Percentiles rank a stretch among this genome's conserved stretches.
phyloP scores from a whole-genome alignment of 2,888 invertebrate genomes.

The Oscheius sp. region DNA sequence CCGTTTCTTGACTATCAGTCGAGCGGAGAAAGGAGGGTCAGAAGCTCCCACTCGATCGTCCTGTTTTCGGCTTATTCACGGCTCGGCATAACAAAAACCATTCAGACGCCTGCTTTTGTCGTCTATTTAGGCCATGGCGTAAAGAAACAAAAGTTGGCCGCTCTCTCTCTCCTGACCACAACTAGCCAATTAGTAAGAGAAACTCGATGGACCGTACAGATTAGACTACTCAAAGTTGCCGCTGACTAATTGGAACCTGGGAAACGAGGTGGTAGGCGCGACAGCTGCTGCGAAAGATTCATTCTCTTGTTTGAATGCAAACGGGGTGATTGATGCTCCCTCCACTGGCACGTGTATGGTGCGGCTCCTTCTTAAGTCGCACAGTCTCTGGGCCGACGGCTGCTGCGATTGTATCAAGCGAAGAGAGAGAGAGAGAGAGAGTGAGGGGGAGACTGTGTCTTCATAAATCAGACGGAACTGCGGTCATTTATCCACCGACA shows the following conservation, averaged over 20 bases:
- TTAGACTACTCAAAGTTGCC: constrained; percentile 13
- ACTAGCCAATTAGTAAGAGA: constrained; percentile 11
- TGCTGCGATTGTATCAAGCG: not conserved
- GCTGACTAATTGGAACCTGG: constrained; percentile 12
- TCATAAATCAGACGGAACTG: constrained; percentile 6
- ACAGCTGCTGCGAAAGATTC: not conserved
- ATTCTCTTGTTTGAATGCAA: constrained; percentile 6
- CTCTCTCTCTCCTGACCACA: constrained; percentile 2
- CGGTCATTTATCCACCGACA: constrained; percentile 20
- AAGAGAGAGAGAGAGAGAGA: too few species aligned
- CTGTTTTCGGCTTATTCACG: not conserved
- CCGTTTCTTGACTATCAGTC: not conserved
- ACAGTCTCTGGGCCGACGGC: too few species aligned
- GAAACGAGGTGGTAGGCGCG: not conserved
- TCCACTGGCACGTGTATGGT: constrained; percentile 10
- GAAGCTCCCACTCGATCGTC: not conserved
- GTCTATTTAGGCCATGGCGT: too few species aligned
- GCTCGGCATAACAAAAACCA: too few species aligned
- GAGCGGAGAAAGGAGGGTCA: not conserved
- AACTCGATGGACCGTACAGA: constrained; percentile 19
- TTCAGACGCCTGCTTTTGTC: too few species aligned
- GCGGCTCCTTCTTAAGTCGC: constrained; percentile 1
- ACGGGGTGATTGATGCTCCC: constrained; percentile 4
- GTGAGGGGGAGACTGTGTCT: not conserved
- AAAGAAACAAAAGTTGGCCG: not conserved